Evolutionary conservation across 2,797 vertebrate genomes (phyloP).

Genomic region (Loriculus beryllinus): DNA sequence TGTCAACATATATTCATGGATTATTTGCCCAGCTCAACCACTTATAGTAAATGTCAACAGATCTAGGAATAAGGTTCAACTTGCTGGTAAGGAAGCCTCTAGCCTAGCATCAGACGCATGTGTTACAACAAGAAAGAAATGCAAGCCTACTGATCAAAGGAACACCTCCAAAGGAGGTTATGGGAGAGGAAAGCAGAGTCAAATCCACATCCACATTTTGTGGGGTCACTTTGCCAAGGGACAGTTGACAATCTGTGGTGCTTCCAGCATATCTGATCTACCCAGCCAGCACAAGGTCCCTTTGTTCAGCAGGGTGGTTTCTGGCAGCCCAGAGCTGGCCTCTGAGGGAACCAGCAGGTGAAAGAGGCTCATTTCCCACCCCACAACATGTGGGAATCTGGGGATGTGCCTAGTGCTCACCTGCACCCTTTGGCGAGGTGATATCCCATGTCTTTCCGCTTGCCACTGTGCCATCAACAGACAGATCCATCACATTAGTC

Average conservation of each 20-base stretch:
- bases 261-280: background rate
- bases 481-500: background rate
- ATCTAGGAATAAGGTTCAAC: background rate
- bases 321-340: background rate
- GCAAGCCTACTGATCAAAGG: background rate
- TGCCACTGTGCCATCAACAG: background rate
- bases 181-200: background rate
- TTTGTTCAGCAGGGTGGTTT: background rate
- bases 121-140: background rate
- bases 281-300: background rate
- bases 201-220: background rate
- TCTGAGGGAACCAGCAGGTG: background rate
- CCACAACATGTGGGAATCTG: background rate
- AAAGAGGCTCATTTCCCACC: background rate
- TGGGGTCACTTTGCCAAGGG: background rate
- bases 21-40: constrained; percentile 23
- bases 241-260: background rate
- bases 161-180: background rate
- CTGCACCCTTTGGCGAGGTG: background rate
- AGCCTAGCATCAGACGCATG: background rate
- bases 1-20: constrained; percentile 23
- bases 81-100: background rate
- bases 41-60: constrained; percentile 27
- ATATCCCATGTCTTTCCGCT: background rate
- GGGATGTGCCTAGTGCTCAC: background rate